Conservation (phyloP, 2,113 vertebrate species). For the Crotalus viridis region DNA sequence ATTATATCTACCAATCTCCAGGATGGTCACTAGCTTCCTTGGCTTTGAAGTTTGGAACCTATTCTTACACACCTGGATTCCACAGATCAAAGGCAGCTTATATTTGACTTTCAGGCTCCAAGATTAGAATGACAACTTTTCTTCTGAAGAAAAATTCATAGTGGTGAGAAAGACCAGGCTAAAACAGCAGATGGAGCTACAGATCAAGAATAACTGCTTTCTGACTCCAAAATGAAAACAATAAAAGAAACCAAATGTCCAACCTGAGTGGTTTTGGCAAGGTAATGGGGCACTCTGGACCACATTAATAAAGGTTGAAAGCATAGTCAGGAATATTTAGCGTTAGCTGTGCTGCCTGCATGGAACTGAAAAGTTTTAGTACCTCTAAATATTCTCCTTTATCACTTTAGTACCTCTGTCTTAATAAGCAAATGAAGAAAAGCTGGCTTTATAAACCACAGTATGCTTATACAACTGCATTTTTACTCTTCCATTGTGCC, state of each 20-base stretch:
- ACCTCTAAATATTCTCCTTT: background rate
- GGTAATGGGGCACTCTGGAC: background rate
- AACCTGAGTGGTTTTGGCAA: background rate
- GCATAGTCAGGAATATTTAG: background rate
- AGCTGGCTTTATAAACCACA: background rate
- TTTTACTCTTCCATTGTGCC: background rate
- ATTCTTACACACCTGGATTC: background rate
- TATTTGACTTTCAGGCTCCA: background rate
- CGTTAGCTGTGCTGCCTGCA: background rate
- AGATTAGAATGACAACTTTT: background rate
- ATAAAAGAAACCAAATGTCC: background rate
- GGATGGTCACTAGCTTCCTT: background rate
- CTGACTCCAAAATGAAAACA: background rate
- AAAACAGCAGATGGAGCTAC: slow-evolving; percentile 29
- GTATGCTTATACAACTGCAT: background rate
- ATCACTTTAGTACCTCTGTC: background rate
- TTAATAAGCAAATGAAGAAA: background rate
- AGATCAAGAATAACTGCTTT: slow-evolving; percentile 3
- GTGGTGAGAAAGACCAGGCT: background rate
- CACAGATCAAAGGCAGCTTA: background rate
- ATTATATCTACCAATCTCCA: background rate
- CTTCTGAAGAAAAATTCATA: background rate
- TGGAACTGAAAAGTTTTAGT: background rate
- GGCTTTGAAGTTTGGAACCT: background rate
- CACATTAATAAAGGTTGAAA: background rate